A percentile compares a stretch with the other conserved stretches of the same genome.
phyloP scores from a whole-genome alignment of 2,113 vertebrate species.

The Pipa parva region DNA sequence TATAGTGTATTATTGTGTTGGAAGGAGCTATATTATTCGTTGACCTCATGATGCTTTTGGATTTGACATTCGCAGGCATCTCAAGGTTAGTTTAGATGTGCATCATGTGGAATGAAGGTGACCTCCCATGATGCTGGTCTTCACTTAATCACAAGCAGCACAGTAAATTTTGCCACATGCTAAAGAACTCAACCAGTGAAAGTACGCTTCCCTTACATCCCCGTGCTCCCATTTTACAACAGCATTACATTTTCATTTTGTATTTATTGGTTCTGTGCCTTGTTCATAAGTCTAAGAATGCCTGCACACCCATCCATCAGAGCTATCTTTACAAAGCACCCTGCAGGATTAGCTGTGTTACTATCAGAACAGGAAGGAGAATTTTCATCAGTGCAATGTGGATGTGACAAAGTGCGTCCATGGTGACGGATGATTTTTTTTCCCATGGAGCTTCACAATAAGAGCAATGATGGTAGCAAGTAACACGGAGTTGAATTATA shows the following conservation, averaged over 20 bases:
- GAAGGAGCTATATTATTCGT: constrained; percentile 19
- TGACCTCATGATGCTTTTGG: constrained; percentile 15
- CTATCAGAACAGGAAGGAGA: constrained; percentile 44
- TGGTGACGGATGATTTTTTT: constrained; percentile 57
- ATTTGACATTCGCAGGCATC: background rate
- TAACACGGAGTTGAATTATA: constrained; percentile 57
- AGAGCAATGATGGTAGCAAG: constrained; percentile 53
- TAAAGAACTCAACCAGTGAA: background rate
- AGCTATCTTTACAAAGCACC: constrained; percentile 50
- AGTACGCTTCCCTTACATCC: background rate
- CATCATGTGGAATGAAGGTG: constrained; percentile 49
- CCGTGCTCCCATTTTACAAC: background rate
- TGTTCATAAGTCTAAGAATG: background rate
- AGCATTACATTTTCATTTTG: background rate
- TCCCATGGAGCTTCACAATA: constrained; percentile 52
- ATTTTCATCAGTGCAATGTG: constrained; percentile 53
- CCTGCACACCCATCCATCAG: constrained; percentile 39
- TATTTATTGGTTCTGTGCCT: constrained; percentile 2
- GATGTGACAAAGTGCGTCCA: constrained; percentile 54
- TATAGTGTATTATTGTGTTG: too few species aligned
- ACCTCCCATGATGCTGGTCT: constrained; percentile 49
- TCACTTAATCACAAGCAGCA: constrained; percentile 49
- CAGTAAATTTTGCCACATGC: constrained; percentile 26
- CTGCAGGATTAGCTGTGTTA: constrained; percentile 44
- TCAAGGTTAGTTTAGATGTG: constrained; percentile 46